These are phyloP conservation scores for Leptinotarsa texana DNA, from an alignment of 1,140 invertebrate species.

Conservation along the genomic window DNA sequence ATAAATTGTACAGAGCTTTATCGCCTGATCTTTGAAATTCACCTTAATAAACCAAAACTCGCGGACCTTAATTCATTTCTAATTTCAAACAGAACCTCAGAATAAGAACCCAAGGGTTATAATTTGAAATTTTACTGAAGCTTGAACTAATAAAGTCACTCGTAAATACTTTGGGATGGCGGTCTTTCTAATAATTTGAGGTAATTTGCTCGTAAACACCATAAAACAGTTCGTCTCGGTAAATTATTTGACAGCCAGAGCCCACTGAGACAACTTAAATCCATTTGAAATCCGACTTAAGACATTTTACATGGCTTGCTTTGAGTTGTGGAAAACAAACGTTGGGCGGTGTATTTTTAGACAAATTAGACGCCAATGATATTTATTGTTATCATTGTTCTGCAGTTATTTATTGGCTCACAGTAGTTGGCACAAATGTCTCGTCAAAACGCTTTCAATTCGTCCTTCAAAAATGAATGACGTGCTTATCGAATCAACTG, in stretches of 20 bases:
- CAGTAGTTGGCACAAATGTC: neutral
- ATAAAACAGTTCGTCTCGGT: conserved; percentile 45
- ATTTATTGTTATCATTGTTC: conserved; percentile 22
- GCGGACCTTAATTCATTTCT: conserved; percentile 28
- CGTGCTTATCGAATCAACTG: no score
- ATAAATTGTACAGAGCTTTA: neutral
- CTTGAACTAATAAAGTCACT: conserved; percentile 38
- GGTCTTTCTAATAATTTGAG: conserved; percentile 42
- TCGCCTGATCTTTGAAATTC: neutral
- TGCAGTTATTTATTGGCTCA: conserved; percentile 10
- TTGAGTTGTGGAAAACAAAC: conserved; percentile 32
- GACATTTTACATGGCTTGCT: conserved; percentile 31
- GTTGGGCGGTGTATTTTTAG: conserved; percentile 25
- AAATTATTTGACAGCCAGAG: conserved; percentile 41
- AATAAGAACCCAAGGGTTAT: conserved; percentile 18
- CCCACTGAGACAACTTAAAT: conserved; percentile 38
- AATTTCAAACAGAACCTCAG: conserved; percentile 35
- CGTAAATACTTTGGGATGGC: conserved; percentile 43
- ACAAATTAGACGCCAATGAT: conserved; percentile 17
- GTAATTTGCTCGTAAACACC: conserved; percentile 48
- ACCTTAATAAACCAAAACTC: neutral
- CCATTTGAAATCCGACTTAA: conserved; percentile 30
- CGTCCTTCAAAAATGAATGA: neutral
- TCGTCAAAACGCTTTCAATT: neutral
- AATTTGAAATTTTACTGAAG: conserved; percentile 34